These are phyloP conservation scores for Gadus macrocephalus DNA, from an alignment of 2,113 vertebrate species.

Conservation along the genomic window DNA sequence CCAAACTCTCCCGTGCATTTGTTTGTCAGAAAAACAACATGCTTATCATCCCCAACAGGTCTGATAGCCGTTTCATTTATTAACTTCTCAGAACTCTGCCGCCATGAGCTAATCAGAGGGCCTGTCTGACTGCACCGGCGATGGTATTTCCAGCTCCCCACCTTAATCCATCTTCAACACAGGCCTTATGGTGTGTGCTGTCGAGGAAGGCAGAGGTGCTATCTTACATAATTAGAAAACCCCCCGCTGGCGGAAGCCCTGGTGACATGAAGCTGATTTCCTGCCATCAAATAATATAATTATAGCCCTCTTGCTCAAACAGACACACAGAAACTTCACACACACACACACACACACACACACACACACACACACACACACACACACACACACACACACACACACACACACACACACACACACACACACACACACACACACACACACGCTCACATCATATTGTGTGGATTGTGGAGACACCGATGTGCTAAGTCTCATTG, in stretches of 20 bases:
- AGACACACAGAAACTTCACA: slow-evolving; percentile 17
- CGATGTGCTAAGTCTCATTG: slow-evolving; percentile 28
- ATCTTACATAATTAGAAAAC: slow-evolving; percentile 55
- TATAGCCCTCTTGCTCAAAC: slow-evolving; percentile 34
- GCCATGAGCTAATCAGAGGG: slow-evolving; percentile 29
- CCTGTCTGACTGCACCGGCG: slow-evolving; percentile 46
- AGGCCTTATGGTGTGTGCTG: slow-evolving; percentile 35
- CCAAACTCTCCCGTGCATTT: background rate
- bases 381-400: background rate
- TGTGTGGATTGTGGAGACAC: too few relatives aligned
- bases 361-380: slow-evolving; percentile 24
- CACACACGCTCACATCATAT: background rate
- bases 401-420: background rate
- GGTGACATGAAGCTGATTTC: slow-evolving; percentile 54
- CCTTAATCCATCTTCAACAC: slow-evolving; percentile 58
- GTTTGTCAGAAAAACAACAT: background rate
- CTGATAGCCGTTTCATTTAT: slow-evolving; percentile 55
- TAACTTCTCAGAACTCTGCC: slow-evolving; percentile 38
- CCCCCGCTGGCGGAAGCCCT: slow-evolving; percentile 40
- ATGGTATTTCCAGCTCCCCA: slow-evolving; percentile 47
- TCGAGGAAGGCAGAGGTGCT: slow-evolving; percentile 37
- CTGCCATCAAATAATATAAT: slow-evolving; percentile 49
- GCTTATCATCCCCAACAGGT: slow-evolving; percentile 1
- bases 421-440: slow-evolving; percentile 23
- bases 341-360: slow-evolving; percentile 24